These are phyloP conservation scores for Hyphantria cunea DNA, from an alignment of 1,140 invertebrate species.

Conservation along the genomic window DNA sequence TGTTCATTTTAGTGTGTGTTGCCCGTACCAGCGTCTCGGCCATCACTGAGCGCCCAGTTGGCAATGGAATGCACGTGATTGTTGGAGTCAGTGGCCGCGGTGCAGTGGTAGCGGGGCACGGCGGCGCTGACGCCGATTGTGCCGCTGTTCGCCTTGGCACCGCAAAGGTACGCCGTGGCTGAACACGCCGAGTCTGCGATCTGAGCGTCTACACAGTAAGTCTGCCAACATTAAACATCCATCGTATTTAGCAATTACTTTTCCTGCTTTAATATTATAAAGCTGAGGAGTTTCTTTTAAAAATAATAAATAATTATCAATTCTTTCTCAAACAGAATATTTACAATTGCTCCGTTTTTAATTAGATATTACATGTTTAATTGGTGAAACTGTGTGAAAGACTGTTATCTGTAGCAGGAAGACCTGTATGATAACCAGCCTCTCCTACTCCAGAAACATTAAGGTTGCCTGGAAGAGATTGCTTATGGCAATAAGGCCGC, in stretches of 20 bases:
- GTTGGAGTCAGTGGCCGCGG: constrained; percentile 70
- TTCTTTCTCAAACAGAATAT: too few relatives aligned
- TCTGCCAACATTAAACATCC: constrained; percentile 76
- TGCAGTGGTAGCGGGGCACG: constrained; percentile 82
- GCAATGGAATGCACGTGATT: constrained; percentile 85
- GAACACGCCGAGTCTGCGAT: constrained; percentile 89
- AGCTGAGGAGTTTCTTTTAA: too few relatives aligned
- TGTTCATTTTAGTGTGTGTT: too few relatives aligned
- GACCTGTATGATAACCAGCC: too few relatives aligned
- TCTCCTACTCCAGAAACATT: too few relatives aligned
- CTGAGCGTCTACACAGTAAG: constrained; percentile 88
- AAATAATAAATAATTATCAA: too few relatives aligned
- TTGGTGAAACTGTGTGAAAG: too few relatives aligned
- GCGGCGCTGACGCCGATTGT: constrained; percentile 87
- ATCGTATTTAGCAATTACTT: neutral
- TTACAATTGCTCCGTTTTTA: too few relatives aligned
- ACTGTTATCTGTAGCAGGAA: too few relatives aligned
- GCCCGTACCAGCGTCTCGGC: constrained; percentile 72
- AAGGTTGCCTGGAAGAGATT: too few relatives aligned
- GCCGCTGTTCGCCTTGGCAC: constrained; percentile 89
- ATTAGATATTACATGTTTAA: too few relatives aligned
- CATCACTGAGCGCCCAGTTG: constrained; percentile 86
- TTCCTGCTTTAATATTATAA: neutral
- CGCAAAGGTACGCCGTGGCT: constrained; percentile 88
- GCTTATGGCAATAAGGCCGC: too few relatives aligned